phyloP scores from a whole-genome alignment of 2,797 vertebrate species.

The Smutsia gigantea region DNA sequence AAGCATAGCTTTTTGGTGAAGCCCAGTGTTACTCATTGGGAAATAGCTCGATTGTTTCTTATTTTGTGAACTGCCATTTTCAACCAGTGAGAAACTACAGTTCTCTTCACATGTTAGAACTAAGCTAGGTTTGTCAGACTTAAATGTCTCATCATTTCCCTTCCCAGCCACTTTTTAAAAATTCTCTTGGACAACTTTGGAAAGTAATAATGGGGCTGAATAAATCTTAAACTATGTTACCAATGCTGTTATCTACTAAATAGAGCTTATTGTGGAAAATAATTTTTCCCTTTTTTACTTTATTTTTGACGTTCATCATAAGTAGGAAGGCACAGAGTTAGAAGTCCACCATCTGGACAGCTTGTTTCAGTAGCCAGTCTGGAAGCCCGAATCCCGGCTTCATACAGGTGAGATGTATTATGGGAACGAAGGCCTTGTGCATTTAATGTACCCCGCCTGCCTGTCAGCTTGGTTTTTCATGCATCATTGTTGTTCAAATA shows the following conservation, averaged over 20 bases:
- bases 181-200: not conserved
- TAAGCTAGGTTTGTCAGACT: not conserved
- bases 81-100: not conserved
- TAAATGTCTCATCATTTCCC: not conserved
- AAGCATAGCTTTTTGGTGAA: conserved; percentile 4
- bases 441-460: conserved; percentile 78
- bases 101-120: conserved; percentile 46
- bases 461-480: conserved; percentile 75
- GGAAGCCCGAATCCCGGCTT: conserved; percentile 75
- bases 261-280: not conserved
- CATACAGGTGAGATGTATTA: conserved; percentile 79
- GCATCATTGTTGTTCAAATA: conserved; percentile 77
- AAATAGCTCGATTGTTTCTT: conserved; percentile 33
- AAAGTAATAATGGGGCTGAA: not conserved
- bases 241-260: not conserved
- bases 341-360: conserved; percentile 67
- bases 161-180: not conserved
- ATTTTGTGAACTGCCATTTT: conserved; percentile 29
- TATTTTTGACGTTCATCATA: conserved; percentile 50
- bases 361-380: conserved; percentile 79
- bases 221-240: conserved; percentile 19
- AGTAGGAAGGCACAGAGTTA: not conserved
- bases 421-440: conserved; percentile 71
- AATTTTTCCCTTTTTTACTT: conserved; percentile 38
- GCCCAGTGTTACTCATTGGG: not conserved